Conservation (phyloP, 2,113 vertebrate genomes). For the Forbesichthys papilliferus region DNA sequence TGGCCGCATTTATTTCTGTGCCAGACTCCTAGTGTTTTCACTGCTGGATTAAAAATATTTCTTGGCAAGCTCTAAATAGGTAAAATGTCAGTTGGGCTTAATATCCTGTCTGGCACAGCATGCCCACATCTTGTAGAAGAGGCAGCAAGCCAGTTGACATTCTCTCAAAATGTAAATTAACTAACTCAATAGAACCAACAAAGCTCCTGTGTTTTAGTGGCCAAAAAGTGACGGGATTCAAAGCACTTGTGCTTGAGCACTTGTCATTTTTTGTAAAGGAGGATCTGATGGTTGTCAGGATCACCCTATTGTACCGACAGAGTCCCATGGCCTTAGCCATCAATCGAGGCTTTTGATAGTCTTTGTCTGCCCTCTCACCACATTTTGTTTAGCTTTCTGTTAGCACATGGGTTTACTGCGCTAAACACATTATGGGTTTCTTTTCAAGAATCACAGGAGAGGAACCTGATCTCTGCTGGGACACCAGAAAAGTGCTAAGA, state of each 20-base stretch:
- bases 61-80: conserved; percentile 54
- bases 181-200: conserved; percentile 58
- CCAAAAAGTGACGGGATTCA: conserved; percentile 61
- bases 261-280: too few species aligned
- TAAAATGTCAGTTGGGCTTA: conserved; percentile 53
- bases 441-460: conserved; percentile 34
- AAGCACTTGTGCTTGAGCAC: conserved; percentile 54
- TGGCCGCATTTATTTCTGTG: conserved; percentile 40
- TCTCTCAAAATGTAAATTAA: conserved; percentile 56
- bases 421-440: conserved; percentile 39
- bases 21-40: conserved; percentile 51
- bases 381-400: conserved; percentile 60
- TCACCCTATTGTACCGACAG: conserved; percentile 59
- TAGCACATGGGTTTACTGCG: conserved; percentile 34
- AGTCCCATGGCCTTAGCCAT: conserved; percentile 61
- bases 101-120: conserved; percentile 64
- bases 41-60: conserved; percentile 46
- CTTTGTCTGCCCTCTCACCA: conserved; percentile 64
- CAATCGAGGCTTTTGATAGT: conserved; percentile 66
- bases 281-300: conserved; percentile 71
- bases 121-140: conserved; percentile 44
- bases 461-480: conserved; percentile 39
- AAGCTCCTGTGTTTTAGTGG: conserved; percentile 61
- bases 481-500: conserved; percentile 60
- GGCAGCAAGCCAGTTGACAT: conserved; percentile 57